Percentiles rank a stretch among this genome's conserved stretches.
These are phyloP conservation scores for Mesocricetus auratus DNA, from an alignment of 2,113 vertebrate genomes.

Conservation along the genomic window DNA sequence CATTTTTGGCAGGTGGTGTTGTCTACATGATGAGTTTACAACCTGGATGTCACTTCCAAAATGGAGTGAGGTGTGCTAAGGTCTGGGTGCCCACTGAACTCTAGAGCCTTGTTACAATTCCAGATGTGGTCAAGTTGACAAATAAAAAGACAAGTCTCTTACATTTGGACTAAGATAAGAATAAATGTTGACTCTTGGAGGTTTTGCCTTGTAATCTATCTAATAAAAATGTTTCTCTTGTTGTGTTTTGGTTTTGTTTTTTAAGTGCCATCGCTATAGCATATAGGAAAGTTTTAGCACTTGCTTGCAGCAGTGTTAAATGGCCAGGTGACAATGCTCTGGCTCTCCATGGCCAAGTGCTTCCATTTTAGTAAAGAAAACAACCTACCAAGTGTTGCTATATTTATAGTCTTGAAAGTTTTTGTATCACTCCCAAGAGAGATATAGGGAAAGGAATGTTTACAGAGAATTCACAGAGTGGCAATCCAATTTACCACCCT, in stretches of 20 bases:
- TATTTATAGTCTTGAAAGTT: slow-evolving; percentile 55
- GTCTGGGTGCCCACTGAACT: neutral
- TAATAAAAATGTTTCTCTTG: neutral
- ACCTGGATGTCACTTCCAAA: neutral
- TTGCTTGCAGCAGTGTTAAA: neutral
- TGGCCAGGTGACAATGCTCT: slow-evolving; percentile 57
- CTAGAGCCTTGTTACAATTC: neutral
- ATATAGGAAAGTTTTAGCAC: slow-evolving; percentile 30
- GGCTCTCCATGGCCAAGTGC: slow-evolving; percentile 70
- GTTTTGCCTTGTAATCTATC: neutral
- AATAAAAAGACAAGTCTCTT: neutral
- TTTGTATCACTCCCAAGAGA: slow-evolving; percentile 16
- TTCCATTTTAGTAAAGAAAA: slow-evolving; percentile 73
- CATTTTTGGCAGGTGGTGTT: neutral
- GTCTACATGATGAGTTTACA: neutral
- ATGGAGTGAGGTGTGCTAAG: neutral
- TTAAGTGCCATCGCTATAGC: neutral
- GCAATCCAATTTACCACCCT: slow-evolving; percentile 28
- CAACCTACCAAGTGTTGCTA: neutral
- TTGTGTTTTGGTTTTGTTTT: neutral
- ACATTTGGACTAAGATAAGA: neutral
- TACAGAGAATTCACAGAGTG: slow-evolving; percentile 27
- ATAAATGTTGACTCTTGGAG: neutral
- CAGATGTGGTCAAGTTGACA: neutral
- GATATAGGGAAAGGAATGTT: slow-evolving; percentile 1